Conservation (phyloP, 2,888 invertebrate species). For the Ophion obscuratus region DNA sequence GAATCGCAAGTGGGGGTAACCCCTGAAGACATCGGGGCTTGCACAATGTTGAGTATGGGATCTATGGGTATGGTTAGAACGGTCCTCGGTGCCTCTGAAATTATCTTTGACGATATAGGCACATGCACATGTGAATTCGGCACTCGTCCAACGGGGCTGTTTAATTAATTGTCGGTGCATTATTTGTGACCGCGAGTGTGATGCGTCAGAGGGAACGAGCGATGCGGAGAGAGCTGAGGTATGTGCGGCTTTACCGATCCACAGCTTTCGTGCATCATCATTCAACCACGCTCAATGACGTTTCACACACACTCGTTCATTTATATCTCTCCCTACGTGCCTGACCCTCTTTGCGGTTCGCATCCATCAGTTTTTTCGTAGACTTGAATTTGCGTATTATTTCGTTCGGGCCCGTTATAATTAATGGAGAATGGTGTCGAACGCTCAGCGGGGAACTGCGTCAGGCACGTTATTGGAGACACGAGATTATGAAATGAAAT, state of each 20-base stretch:
- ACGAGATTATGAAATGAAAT: background rate
- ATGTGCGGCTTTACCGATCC: slow-evolving; percentile 20
- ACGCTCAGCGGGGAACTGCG: too few species aligned
- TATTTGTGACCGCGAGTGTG: slow-evolving; percentile 73
- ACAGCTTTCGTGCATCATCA: slow-evolving; percentile 33
- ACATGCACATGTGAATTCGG: slow-evolving; percentile 38
- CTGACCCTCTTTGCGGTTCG: background rate
- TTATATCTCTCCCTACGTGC: background rate
- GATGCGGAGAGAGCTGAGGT: background rate
- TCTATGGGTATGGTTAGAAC: background rate
- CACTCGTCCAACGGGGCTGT: slow-evolving; percentile 65
- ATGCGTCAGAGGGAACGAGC: slow-evolving; percentile 42
- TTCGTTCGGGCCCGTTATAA: background rate
- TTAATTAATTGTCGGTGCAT: slow-evolving; percentile 75
- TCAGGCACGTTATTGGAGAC: background rate
- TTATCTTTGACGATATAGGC: background rate
- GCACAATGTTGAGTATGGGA: background rate
- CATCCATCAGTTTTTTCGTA: background rate
- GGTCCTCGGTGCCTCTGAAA: background rate
- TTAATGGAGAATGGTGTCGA: too few species aligned
- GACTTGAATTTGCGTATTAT: background rate
- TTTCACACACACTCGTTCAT: slow-evolving; percentile 9
- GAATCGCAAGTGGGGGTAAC: too few species aligned
- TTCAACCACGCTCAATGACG: slow-evolving; percentile 56
- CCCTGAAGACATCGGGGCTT: background rate